These are phyloP conservation scores for Slavum lentiscoides DNA, from an alignment of 2,888 invertebrate species.

Conservation along the genomic window DNA sequence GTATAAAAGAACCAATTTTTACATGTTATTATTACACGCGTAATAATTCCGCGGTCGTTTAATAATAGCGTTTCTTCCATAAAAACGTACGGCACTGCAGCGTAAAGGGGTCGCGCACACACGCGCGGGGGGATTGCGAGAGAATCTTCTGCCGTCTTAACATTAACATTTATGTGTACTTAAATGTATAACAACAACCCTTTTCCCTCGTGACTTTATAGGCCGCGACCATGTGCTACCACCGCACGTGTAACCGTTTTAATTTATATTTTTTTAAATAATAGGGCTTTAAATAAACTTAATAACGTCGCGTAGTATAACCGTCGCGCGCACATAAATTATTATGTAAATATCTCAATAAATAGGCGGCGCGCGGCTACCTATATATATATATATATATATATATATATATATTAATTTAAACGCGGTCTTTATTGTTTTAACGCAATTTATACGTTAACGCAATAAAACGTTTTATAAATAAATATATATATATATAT, in stretches of 20 bases:
- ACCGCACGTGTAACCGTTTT: not conserved
- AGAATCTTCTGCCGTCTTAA: constrained; percentile 1
- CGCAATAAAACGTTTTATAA: no score
- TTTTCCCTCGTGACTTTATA: constrained; percentile 4
- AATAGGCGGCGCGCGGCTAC: not conserved
- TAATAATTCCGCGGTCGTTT: constrained; percentile 5
- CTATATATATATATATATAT: no score
- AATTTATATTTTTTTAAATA: constrained; percentile 1
- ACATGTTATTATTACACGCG: not conserved
- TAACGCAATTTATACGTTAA: no score
- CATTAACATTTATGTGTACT: constrained; percentile 24
- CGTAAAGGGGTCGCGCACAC: not conserved
- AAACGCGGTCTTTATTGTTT: no score
- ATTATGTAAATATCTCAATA: not conserved
- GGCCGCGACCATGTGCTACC: not conserved
- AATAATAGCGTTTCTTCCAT: constrained; percentile 11
- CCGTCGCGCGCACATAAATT: not conserved
- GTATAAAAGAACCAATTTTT: constrained; percentile 1
- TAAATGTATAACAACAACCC: constrained; percentile 18
- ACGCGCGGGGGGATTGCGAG: not conserved
- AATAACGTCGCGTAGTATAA: not conserved
- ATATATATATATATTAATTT: no score
- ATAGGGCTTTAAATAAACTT: not conserved
- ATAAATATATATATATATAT: no score
- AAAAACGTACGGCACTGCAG: constrained; percentile 17